Conservation (phyloP, 2,797 vertebrate genomes). For the Otus scops region DNA sequence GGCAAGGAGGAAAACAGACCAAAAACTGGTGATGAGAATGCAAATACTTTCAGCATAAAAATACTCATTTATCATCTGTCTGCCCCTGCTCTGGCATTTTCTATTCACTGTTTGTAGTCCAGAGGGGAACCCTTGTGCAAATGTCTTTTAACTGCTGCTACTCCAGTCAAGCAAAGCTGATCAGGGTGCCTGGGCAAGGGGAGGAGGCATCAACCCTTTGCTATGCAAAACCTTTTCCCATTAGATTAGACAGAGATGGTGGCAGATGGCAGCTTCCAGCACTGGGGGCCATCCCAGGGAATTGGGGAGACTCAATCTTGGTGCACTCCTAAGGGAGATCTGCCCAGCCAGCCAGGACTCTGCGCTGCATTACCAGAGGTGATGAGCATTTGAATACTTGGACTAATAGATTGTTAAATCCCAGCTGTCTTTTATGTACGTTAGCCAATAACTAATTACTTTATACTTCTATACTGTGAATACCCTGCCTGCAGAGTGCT, state of each 20-base stretch:
- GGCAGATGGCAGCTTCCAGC: background rate
- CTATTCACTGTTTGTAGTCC: background rate
- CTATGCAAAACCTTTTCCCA: background rate
- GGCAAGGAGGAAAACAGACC: background rate
- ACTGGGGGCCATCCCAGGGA: too few species aligned
- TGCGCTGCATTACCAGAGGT: background rate
- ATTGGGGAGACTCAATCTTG: accelerated
- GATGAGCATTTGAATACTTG: background rate
- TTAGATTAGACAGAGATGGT: background rate
- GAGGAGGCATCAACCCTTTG: background rate
- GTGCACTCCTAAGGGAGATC: too few species aligned
- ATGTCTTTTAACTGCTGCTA: background rate
- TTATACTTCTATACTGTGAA: background rate
- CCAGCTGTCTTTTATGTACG: background rate
- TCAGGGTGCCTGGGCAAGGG: background rate
- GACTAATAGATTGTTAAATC: accelerated
- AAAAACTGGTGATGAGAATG: background rate
- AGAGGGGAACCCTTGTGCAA: background rate
- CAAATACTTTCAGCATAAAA: background rate
- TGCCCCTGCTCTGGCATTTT: background rate
- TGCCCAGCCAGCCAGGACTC: background rate
- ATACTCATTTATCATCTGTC: background rate
- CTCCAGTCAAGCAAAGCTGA: background rate
- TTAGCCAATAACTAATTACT: background rate
- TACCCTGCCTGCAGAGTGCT: background rate